A percentile compares a stretch with the other conserved stretches of the same genome.
Evolutionary conservation across 2,113 vertebrate species (phyloP).

Genomic region (Thunnus thynnus): DNA sequence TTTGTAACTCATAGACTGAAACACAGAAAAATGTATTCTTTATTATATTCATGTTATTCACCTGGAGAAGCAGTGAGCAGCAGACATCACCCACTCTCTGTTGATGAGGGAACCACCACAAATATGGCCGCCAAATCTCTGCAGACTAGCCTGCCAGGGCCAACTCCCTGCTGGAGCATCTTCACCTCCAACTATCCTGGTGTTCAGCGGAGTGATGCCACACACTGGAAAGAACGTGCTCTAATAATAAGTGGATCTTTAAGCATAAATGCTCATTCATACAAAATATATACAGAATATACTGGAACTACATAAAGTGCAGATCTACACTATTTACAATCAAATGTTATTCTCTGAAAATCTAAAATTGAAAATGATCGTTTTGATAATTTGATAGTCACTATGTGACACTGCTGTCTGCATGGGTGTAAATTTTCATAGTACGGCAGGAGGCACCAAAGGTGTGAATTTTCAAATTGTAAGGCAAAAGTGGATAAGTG

Average conservation of each 20-base stretch:
- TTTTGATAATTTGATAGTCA: too few species aligned
- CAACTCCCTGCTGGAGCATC: constrained; percentile 58
- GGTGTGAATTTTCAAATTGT: too few species aligned
- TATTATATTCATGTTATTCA: constrained; percentile 29
- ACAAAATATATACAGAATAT: neutral
- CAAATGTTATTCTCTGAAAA: too few species aligned
- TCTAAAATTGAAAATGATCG: too few species aligned
- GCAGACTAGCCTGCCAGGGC: constrained; percentile 83
- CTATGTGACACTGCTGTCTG: too few species aligned
- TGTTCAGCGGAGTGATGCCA: constrained; percentile 21
- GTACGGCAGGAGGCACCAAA: too few species aligned
- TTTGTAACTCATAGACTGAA: too few species aligned
- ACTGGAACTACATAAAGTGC: too few species aligned
- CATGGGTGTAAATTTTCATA: too few species aligned
- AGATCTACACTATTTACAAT: too few species aligned
- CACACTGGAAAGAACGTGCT: neutral
- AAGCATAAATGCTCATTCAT: neutral
- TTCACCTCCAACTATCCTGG: constrained; percentile 77
- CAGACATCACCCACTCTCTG: constrained; percentile 79
- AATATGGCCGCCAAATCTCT: constrained; percentile 63
- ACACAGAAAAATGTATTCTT: too few species aligned
- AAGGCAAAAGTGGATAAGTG: too few species aligned
- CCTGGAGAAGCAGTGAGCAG: constrained; percentile 84
- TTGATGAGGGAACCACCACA: constrained; percentile 85
- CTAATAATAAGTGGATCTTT: neutral